Percentiles rank a stretch among this genome's conserved stretches.
These are phyloP conservation scores for Epinephelus awoara DNA, from an alignment of 2,797 vertebrate genomes.

Conservation along the genomic window DNA sequence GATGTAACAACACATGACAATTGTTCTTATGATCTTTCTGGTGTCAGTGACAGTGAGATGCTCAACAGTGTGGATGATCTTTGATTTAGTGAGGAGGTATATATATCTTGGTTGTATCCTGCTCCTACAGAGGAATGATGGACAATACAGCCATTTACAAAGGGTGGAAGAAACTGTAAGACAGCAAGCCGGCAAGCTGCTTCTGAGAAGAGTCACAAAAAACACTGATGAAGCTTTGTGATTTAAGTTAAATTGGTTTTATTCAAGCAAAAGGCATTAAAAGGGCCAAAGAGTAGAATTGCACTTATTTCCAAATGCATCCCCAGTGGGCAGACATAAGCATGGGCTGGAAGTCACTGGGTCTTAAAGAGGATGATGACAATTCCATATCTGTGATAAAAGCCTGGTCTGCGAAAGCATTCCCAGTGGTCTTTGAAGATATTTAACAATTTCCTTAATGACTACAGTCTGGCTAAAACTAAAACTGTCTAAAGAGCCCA, in stretches of 20 bases:
- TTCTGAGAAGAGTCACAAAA: background rate
- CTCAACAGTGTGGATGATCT: background rate
- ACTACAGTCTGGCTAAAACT: conserved; percentile 20
- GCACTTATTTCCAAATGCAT: conserved; percentile 58
- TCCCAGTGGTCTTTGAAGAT: conserved; percentile 13
- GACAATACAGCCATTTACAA: background rate
- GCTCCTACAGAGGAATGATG: background rate
- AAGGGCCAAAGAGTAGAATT: conserved; percentile 59
- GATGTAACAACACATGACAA: background rate
- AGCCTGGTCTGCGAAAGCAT: background rate
- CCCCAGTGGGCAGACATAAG: conserved; percentile 30
- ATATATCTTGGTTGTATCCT: too few relatives aligned
- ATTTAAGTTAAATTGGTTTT: conserved; percentile 60
- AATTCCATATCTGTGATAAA: conserved; percentile 22
- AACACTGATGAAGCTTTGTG: conserved; percentile 3
- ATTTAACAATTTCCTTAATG: conserved; percentile 11
- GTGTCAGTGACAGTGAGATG: background rate
- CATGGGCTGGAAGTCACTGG: conserved; percentile 17
- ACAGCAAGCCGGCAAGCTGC: background rate
- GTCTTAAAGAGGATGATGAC: conserved; percentile 29
- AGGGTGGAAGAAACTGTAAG: background rate
- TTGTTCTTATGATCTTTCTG: background rate
- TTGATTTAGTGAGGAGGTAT: background rate
- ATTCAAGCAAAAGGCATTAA: conserved; percentile 70
- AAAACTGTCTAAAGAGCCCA: background rate